phyloP scores from a whole-genome alignment of 2,797 vertebrate species.

The Anas bernieri region DNA sequence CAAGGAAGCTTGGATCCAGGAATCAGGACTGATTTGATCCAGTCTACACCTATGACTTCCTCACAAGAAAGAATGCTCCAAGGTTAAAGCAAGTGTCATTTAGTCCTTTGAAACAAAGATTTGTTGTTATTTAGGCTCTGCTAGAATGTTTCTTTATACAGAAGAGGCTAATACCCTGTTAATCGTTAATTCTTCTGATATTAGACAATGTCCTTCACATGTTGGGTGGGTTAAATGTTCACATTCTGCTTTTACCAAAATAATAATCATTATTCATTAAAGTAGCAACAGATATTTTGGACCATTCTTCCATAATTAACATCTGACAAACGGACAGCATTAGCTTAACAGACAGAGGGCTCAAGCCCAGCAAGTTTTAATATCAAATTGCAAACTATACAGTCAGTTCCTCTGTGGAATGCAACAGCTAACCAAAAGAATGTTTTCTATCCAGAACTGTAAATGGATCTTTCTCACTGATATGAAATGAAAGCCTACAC shows the following conservation, averaged over 20 bases:
- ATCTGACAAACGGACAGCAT: background rate
- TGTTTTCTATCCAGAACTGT: background rate
- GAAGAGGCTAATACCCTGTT: background rate
- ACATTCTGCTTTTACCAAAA: background rate
- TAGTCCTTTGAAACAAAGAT: background rate
- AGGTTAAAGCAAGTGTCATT: background rate
- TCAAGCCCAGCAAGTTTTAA: background rate
- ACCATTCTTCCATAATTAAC: conserved; percentile 2
- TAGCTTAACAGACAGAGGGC: background rate
- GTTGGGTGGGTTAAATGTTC: background rate
- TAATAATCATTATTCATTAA: background rate
- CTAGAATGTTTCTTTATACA: background rate
- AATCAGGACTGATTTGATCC: background rate
- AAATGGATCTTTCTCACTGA: background rate
- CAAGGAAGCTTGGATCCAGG: background rate
- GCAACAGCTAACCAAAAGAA: background rate
- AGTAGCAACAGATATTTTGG: conserved; percentile 5
- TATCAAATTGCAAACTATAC: background rate
- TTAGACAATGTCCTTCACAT: background rate
- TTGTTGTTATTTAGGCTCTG: background rate
- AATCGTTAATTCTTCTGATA: background rate
- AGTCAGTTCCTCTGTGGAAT: conserved; percentile 37
- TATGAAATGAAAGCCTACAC: background rate
- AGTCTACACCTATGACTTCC: background rate
- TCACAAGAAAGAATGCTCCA: background rate